Base-by-base conservation (phyloP, 2,797 vertebrate genomes). In the Etheostoma nigrum region DNA sequence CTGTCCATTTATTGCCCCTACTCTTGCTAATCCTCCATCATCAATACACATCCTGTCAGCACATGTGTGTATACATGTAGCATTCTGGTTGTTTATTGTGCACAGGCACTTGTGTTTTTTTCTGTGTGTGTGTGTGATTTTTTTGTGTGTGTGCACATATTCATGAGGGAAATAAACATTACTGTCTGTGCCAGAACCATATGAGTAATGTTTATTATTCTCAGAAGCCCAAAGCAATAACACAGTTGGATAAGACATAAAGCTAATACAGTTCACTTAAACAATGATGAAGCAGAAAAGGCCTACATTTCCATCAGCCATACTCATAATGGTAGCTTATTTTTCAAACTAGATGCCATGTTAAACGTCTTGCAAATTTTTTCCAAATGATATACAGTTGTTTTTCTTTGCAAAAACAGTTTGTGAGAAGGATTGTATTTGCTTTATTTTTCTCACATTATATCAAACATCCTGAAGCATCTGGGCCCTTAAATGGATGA, bases 111-210 rank as follows among this genome's bases (percentile, higher is more conserved):
- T 11, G 27, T 25, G 36, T 61, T 67, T 67, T 72, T 21, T 16
- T 54, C 11, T 14, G 1, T 23, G 33, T 33, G 33, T 33, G 33
- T 33, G 33, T 10, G 33, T 45, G 12, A 14, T 13, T 44, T 13
- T 14, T 62, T 30, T 36, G 2, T 27, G 58, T 64, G 47, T 89
- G 76, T 70, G 62, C 76, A 72, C 69, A 72, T 76, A 84, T 78
- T 88, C 90, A 86, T 75, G 76, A 77, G 92, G 89, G 89, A 92
- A 92, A 92, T 92, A 90, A 90, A 65, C 79, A 78, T 79, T 71
- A 65, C 76, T 81, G 88, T 86, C 83, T 85, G 77, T 27, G 72
- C 70, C 76, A 73, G 72, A 72, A 65, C 68, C 75, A 71, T 81
- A 89, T 89, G 85, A 90, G 79, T 83, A 63, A 89, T 86, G 83